Conservation (phyloP, 2,888 invertebrate genomes). For the Argyresthia albistria region DNA sequence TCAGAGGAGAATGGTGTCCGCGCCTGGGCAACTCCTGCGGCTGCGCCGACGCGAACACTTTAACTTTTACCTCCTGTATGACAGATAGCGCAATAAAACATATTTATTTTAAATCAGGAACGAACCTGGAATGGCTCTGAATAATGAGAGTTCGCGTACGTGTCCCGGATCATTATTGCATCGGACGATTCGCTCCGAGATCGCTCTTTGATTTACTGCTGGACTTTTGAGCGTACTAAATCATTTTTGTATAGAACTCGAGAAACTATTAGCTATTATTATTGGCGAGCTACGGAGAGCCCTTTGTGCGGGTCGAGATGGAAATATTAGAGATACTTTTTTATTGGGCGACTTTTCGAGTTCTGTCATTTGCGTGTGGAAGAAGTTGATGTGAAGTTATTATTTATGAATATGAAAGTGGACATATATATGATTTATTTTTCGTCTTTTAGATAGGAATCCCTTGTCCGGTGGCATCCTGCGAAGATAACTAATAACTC, state of each 20-base stretch:
- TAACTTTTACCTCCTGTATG: slow-evolving; percentile 40
- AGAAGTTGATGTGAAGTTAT: slow-evolving; percentile 32
- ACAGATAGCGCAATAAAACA: slow-evolving; percentile 66
- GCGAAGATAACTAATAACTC: too few species aligned
- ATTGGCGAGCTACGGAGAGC: slow-evolving; percentile 50
- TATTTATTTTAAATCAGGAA: slow-evolving; percentile 63
- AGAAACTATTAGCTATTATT: slow-evolving; percentile 70
- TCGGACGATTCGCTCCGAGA: slow-evolving; percentile 41
- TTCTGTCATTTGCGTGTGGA: slow-evolving; percentile 44
- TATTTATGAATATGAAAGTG: slow-evolving; percentile 21
- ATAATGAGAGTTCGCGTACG: slow-evolving; percentile 63
- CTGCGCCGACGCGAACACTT: slow-evolving; percentile 24
- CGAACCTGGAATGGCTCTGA: slow-evolving; percentile 34
- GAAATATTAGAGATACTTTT: slow-evolving; percentile 32
- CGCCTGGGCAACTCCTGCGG: slow-evolving; percentile 34
- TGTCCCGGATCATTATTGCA: slow-evolving; percentile 44
- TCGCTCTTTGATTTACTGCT: slow-evolving; percentile 61
- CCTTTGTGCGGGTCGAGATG: slow-evolving; percentile 42
- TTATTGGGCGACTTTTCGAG: slow-evolving; percentile 37
- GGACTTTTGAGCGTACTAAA: slow-evolving; percentile 64
- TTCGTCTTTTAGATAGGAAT: slow-evolving; percentile 6
- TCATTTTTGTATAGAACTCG: slow-evolving; percentile 64
- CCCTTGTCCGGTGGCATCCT: neutral
- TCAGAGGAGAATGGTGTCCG: slow-evolving; percentile 33
- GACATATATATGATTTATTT: slow-evolving; percentile 11